Evolutionary conservation across 2,888 invertebrate species (phyloP).

Genomic region (Flexamia atlantica): DNA sequence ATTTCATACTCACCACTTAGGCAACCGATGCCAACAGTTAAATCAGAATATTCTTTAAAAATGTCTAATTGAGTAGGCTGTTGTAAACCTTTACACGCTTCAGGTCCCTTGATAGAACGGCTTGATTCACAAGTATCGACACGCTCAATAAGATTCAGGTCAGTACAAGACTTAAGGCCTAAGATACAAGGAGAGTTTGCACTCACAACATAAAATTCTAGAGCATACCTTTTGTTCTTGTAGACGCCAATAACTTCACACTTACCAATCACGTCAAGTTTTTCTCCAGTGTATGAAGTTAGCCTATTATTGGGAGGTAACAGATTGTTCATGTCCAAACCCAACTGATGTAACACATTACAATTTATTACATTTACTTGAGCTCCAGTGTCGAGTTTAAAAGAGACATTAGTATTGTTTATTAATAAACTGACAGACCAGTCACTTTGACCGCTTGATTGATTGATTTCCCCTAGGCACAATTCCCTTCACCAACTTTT

Average conservation of each 20-base stretch:
- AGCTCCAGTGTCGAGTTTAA: neutral
- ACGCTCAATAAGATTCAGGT: neutral
- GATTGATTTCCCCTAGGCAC: neutral
- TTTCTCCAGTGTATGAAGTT: slow-evolving; percentile 19
- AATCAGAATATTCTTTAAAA: slow-evolving; percentile 4
- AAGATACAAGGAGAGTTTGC: neutral
- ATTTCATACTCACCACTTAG: slow-evolving; percentile 11
- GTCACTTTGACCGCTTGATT: neutral
- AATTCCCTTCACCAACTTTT: neutral
- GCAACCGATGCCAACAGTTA: neutral
- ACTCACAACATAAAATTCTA: slow-evolving; percentile 20
- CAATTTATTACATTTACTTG: neutral
- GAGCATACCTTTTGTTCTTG: neutral
- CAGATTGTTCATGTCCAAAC: neutral
- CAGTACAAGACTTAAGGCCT: neutral
- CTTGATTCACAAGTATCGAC: slow-evolving; percentile 1
- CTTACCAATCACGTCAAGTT: neutral
- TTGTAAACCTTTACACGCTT: neutral
- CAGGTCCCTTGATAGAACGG: too few relatives aligned
- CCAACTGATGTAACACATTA: neutral
- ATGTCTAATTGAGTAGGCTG: neutral
- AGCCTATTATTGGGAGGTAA: neutral
- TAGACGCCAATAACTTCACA: neutral
- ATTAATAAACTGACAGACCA: neutral
- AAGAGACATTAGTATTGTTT: neutral